These are phyloP conservation scores for Erynnis tages DNA, from an alignment of 2,888 invertebrate species.

Conservation along the genomic window DNA sequence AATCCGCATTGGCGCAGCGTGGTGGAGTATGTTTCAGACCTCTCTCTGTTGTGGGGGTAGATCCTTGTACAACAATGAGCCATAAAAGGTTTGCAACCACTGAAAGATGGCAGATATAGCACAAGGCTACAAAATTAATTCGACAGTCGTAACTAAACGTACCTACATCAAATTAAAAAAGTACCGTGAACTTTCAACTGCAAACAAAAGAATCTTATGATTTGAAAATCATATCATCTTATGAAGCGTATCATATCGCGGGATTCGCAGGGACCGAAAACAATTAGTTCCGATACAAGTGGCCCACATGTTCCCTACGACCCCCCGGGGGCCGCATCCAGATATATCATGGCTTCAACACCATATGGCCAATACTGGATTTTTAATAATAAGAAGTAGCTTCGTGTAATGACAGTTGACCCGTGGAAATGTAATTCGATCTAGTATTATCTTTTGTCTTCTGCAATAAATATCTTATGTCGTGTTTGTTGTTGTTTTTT, in stretches of 20 bases:
- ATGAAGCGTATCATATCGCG: constrained; percentile 33
- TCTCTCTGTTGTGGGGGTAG: too few relatives aligned
- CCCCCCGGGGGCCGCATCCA: constrained; percentile 41
- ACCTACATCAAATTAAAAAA: not conserved
- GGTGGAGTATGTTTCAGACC: too few relatives aligned
- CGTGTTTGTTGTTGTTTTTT: too few relatives aligned
- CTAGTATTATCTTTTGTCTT: not conserved
- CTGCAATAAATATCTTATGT: too few relatives aligned
- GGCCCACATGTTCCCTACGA: constrained; percentile 55
- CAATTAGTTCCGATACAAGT: constrained; percentile 75
- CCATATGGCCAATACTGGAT: constrained; percentile 71
- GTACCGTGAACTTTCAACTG: not conserved
- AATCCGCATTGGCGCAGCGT: too few relatives aligned
- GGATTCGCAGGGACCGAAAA: constrained; percentile 39
- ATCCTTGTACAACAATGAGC: too few relatives aligned
- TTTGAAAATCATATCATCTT: constrained; percentile 39
- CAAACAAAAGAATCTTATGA: not conserved
- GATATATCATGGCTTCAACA: constrained; percentile 40
- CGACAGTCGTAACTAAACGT: too few relatives aligned
- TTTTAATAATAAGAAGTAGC: constrained; percentile 62
- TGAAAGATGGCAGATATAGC: too few relatives aligned
- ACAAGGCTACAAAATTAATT: too few relatives aligned
- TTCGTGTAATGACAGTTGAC: constrained; percentile 6
- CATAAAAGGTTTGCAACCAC: too few relatives aligned
- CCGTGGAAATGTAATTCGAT: constrained; percentile 7